Evolutionary conservation across 2,113 vertebrate species (phyloP).

Genomic region (Pelvicachromis taeniatus): DNA sequence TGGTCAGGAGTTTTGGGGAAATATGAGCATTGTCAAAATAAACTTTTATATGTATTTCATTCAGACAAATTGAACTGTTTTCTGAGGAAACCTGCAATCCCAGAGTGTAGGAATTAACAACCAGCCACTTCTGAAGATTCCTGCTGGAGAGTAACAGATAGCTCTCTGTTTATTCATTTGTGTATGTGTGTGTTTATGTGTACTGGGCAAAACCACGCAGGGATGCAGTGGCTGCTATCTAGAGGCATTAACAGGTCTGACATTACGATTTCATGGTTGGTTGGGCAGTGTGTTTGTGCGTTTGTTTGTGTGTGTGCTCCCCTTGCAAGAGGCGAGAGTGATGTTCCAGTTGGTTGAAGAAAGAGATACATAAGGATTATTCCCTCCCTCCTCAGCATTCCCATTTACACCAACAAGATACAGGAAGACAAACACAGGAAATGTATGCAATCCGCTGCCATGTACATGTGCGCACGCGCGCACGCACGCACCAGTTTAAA

Average conservation of each 20-base stretch:
- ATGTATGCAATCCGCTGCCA: slow-evolving; percentile 6
- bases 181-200: slow-evolving; percentile 20
- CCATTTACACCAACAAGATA: slow-evolving; percentile 45
- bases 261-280: slow-evolving; percentile 71
- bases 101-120: slow-evolving; percentile 8
- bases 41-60: background rate
- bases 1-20: slow-evolving; percentile 5
- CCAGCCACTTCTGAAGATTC: slow-evolving; percentile 1
- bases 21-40: slow-evolving; percentile 1
- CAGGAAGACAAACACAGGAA: slow-evolving; percentile 34
- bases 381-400: slow-evolving; percentile 15
- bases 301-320: slow-evolving; percentile 11
- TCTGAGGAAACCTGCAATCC: background rate
- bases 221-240: slow-evolving; percentile 49
- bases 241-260: slow-evolving; percentile 65
- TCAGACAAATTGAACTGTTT: background rate
- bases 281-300: slow-evolving; percentile 35
- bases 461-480: background rate
- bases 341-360: slow-evolving; percentile 60
- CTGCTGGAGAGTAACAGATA: slow-evolving; percentile 23
- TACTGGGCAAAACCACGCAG: slow-evolving; percentile 11
- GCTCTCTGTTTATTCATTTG: slow-evolving; percentile 30
- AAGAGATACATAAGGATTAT: slow-evolving; percentile 64
- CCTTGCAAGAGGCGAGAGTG: slow-evolving; percentile 29
- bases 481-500: background rate